A percentile compares a stretch with the other conserved stretches of the same genome.
phyloP scores from a whole-genome alignment of 1,140 invertebrate species.

The Papilio dardanus region DNA sequence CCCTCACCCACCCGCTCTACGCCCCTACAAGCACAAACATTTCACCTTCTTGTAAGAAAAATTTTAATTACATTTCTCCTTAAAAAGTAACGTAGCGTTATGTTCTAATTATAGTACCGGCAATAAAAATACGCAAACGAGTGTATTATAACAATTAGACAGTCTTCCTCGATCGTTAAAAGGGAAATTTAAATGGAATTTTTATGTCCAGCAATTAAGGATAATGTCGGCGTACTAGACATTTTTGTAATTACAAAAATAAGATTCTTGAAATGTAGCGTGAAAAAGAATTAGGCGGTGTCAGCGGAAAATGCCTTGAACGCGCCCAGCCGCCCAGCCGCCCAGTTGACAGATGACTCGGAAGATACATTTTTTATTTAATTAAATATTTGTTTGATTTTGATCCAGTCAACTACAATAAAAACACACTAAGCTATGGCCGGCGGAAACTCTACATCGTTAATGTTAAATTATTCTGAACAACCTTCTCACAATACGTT shows the following conservation, averaged over 20 bases:
- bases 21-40: conserved; percentile 56
- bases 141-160: conserved; percentile 82
- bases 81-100: conserved; percentile 74
- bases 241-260: conserved; percentile 83
- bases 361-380: conserved; percentile 45
- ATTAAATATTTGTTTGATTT: conserved; percentile 39
- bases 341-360: conserved; percentile 63
- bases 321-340: conserved; percentile 57
- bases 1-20: conserved; percentile 38
- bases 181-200: conserved; percentile 83
- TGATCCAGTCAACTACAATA: not conserved
- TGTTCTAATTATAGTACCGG: conserved; percentile 80
- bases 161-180: conserved; percentile 80
- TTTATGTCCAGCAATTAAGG: conserved; percentile 83
- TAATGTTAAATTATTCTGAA: not conserved
- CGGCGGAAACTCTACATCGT: too few species aligned
- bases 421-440: too few species aligned
- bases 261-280: conserved; percentile 82
- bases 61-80: conserved; percentile 74
- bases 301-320: conserved; percentile 74
- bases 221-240: conserved; percentile 81
- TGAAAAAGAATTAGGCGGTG: conserved; percentile 80
- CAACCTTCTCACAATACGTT: not conserved
- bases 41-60: conserved; percentile 66
- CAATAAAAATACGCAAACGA: conserved; percentile 83